A percentile compares a stretch with the other conserved stretches of the same genome.
phyloP scores from a whole-genome alignment of 2,113 vertebrate species.

The Gasterosteus nipponicus region DNA sequence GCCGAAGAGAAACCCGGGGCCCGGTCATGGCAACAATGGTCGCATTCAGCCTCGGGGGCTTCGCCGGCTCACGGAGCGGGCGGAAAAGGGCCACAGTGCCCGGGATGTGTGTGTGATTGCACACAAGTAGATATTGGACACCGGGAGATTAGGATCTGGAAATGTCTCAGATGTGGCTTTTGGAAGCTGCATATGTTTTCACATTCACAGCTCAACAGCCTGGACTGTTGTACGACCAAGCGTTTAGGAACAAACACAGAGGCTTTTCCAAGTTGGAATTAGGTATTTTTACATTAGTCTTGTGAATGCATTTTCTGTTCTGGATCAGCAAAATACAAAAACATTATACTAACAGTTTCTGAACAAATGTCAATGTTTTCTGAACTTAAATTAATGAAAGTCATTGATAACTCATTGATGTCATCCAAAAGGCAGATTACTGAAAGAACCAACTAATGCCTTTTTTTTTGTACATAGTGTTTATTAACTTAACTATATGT shows the following conservation, averaged over 20 bases:
- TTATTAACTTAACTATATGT: no score
- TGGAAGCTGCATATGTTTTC: slow-evolving; percentile 54
- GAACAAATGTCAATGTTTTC: not conserved
- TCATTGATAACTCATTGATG: no score
- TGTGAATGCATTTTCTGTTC: not conserved
- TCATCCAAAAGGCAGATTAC: no score
- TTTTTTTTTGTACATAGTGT: no score
- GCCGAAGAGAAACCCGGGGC: slow-evolving; percentile 27
- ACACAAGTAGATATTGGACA: slow-evolving; percentile 61
- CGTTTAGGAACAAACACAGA: slow-evolving; percentile 10
- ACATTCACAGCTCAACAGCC: slow-evolving; percentile 57
- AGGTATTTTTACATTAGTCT: not conserved
- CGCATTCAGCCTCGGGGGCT: slow-evolving; percentile 59
- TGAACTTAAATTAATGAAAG: not conserved
- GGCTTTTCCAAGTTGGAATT: slow-evolving; percentile 8
- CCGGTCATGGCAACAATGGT: slow-evolving; percentile 60
- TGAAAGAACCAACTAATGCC: no score
- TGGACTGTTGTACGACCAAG: slow-evolving; percentile 29
- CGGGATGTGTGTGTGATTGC: slow-evolving; percentile 65
- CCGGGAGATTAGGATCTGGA: slow-evolving; percentile 65
- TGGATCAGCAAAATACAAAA: not conserved
- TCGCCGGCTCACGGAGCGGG: slow-evolving; percentile 15
- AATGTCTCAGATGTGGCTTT: slow-evolving; percentile 68
- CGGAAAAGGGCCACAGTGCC: slow-evolving; percentile 39
- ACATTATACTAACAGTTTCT: not conserved